These are phyloP conservation scores for Plecotus auritus DNA, from an alignment of 2,113 vertebrate species.

Conservation along the genomic window DNA sequence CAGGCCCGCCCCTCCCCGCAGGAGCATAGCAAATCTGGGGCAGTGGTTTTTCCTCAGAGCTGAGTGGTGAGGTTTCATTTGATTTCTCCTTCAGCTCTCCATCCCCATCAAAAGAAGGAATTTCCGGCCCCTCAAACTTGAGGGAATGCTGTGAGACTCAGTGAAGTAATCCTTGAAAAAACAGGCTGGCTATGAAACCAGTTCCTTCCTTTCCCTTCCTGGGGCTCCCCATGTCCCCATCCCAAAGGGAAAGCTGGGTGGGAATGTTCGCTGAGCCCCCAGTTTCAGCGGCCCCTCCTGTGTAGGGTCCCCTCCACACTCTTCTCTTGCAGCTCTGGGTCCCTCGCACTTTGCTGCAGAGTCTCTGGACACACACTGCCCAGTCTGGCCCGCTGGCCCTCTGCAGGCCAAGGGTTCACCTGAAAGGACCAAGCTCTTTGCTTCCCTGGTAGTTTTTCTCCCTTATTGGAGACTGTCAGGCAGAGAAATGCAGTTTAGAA, in stretches of 20 bases:
- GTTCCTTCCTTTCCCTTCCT: background rate
- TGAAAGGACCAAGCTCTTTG: background rate
- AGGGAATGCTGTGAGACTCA: background rate
- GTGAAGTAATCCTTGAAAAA: background rate
- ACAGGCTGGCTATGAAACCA: background rate
- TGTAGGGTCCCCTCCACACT: background rate
- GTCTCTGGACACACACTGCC: background rate
- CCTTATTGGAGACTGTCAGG: background rate
- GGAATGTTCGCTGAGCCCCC: rapidly evolving
- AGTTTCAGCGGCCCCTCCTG: background rate
- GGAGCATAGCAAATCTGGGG: background rate
- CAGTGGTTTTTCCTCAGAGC: background rate
- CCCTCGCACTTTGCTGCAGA: background rate
- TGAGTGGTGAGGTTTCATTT: background rate
- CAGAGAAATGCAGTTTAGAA: background rate
- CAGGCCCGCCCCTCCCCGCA: rapidly evolving
- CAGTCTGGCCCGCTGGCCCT: background rate
- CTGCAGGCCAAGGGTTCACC: background rate
- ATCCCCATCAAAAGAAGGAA: background rate
- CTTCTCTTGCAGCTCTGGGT: background rate
- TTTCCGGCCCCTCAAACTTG: background rate
- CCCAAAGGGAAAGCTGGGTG: background rate
- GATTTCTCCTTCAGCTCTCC: background rate
- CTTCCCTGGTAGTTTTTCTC: background rate
- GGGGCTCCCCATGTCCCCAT: background rate